phyloP scores from a whole-genome alignment of 2,113 vertebrate species.

The Prunella himalayana region DNA sequence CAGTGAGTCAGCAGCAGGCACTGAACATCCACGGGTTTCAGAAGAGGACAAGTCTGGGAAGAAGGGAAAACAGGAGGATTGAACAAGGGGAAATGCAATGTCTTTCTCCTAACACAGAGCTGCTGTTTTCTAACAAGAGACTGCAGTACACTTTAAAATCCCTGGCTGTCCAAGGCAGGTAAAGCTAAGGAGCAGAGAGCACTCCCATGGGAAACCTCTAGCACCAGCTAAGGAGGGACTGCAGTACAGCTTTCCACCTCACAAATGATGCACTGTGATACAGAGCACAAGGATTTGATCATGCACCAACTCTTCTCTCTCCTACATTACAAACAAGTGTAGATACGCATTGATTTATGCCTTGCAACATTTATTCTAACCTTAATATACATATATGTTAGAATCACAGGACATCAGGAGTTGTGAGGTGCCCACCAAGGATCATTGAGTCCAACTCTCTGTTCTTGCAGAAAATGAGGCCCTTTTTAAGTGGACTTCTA shows the following conservation, averaged over 20 bases:
- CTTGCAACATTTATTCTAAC: background rate
- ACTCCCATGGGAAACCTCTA: background rate
- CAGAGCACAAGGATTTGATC: background rate
- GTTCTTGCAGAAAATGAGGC: background rate
- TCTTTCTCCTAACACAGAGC: background rate
- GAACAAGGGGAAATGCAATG: background rate
- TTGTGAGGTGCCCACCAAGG: background rate
- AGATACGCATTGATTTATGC: background rate
- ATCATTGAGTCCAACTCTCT: rapidly evolving
- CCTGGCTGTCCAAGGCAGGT: background rate
- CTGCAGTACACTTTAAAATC: background rate
- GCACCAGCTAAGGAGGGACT: background rate
- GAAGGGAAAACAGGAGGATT: background rate
- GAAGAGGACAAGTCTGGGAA: background rate
- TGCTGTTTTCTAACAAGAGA: background rate
- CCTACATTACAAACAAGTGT: background rate
- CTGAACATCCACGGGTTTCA: background rate
- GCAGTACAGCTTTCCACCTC: background rate
- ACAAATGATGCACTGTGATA: background rate
- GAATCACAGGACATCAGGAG: background rate
- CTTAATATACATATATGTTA: background rate
- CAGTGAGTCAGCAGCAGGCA: conserved; percentile 19
- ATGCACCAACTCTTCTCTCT: background rate
- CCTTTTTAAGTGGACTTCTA: background rate
- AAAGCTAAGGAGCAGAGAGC: background rate